Conservation (phyloP, 2,797 vertebrate genomes). For the Spinibarbus caldwelli region DNA sequence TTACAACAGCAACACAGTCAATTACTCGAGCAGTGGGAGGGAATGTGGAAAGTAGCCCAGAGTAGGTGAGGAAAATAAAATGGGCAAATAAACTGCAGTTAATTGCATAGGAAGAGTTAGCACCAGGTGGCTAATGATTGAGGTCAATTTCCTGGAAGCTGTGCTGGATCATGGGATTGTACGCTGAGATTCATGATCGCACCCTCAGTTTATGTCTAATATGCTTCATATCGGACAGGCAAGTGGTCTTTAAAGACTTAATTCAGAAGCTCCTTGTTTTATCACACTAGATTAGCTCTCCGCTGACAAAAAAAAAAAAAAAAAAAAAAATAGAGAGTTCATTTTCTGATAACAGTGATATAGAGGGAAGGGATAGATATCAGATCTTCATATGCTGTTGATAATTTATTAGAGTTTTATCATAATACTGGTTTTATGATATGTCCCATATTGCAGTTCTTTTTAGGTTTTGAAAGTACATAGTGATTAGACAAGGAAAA, state of each 20-base stretch:
- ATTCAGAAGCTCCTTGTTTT: not conserved
- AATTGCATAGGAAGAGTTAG: constrained; percentile 15
- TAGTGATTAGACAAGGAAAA: not conserved
- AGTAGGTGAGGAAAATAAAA: constrained; percentile 9
- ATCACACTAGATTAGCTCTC: not conserved
- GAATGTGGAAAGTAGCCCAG: constrained; percentile 10
- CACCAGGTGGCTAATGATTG: constrained; percentile 33
- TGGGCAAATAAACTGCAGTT: constrained; percentile 22
- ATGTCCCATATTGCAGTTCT: not conserved
- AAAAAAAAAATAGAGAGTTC: no score
- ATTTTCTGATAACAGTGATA: not conserved
- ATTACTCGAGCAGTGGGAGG: constrained; percentile 11
- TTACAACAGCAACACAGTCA: not conserved
- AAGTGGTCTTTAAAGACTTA: constrained; percentile 41
- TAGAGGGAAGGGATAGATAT: not conserved
- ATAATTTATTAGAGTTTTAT: not conserved
- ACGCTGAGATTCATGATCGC: not conserved
- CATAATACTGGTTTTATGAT: not conserved
- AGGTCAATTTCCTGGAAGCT: constrained; percentile 22
- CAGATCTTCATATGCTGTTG: not conserved
- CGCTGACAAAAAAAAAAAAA: not conserved
- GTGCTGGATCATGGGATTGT: constrained; percentile 39
- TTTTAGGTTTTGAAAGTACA: constrained; percentile 7
- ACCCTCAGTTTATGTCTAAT: constrained; percentile 8
- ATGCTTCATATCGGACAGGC: constrained; percentile 1